Evolutionary conservation across 2,797 vertebrate genomes (phyloP).

Genomic region (Gastrophryne carolinensis): DNA sequence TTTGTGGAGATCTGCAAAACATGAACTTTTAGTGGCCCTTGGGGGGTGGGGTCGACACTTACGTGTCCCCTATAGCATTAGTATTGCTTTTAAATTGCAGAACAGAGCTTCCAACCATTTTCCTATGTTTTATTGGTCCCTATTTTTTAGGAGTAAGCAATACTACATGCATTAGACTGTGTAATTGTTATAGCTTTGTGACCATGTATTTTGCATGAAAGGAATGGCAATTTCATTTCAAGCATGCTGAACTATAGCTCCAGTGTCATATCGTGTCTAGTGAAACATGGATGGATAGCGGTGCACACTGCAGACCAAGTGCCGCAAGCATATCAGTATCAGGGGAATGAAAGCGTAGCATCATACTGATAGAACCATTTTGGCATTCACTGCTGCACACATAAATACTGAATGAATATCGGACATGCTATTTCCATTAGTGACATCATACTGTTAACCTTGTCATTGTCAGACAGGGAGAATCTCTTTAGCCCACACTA

Average conservation of each 20-base stretch:
- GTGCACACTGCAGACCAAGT: slow-evolving; percentile 8
- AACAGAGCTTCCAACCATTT: too few relatives aligned
- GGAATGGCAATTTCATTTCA: background rate
- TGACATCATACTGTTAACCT: slow-evolving; percentile 55
- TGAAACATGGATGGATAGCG: slow-evolving; percentile 38
- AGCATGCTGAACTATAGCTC: background rate
- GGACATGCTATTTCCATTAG: slow-evolving; percentile 80
- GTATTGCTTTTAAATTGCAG: too few relatives aligned
- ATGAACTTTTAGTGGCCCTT: too few relatives aligned
- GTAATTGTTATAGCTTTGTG: background rate
- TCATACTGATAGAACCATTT: slow-evolving; percentile 72
- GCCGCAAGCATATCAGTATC: slow-evolving; percentile 27
- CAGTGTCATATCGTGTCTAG: slow-evolving; percentile 15
- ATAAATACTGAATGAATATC: slow-evolving; percentile 82
- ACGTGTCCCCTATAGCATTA: too few relatives aligned
- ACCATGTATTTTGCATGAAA: background rate
- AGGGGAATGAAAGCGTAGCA: slow-evolving; percentile 65
- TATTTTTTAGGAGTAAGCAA: too few relatives aligned
- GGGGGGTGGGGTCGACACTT: too few relatives aligned
- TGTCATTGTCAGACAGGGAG: background rate
- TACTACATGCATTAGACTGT: too few relatives aligned
- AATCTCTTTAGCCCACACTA: background rate
- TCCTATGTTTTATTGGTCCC: too few relatives aligned
- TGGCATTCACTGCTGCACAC: slow-evolving; percentile 79
- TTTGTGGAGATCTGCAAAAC: too few relatives aligned